phyloP scores from a whole-genome alignment of 2,888 invertebrate genomes.

The Drosophila helvetica region DNA sequence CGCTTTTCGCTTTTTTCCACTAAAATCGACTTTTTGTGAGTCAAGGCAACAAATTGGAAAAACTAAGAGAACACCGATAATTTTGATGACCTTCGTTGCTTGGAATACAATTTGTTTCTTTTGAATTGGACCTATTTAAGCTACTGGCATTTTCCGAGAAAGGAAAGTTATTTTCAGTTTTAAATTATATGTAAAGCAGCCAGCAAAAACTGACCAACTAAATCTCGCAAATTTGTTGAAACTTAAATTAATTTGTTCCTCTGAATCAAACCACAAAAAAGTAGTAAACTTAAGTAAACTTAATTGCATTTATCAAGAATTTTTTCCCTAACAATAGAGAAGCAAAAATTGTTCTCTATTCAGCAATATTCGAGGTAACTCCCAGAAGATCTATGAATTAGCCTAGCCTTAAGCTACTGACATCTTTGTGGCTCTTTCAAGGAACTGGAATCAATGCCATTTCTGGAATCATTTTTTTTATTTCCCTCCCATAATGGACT shows the following conservation, averaged over 20 bases:
- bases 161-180: neutral
- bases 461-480: slow-evolving; percentile 16
- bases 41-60: neutral
- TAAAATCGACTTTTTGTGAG: slow-evolving; percentile 34
- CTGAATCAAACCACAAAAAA: too few species aligned
- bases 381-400: neutral
- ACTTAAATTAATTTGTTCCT: too few species aligned
- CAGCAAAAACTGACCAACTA: neutral
- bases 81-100: slow-evolving; percentile 24
- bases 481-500: slow-evolving; percentile 10
- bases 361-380: slow-evolving; percentile 1
- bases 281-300: too few species aligned
- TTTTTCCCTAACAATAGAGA: slow-evolving; percentile 5
- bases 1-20: slow-evolving; percentile 36
- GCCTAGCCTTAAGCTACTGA: neutral
- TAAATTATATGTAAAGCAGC: too few species aligned
- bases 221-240: neutral
- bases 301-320: neutral
- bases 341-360: neutral
- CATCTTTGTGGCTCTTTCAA: neutral
- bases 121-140: slow-evolving; percentile 8
- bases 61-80: slow-evolving; percentile 2
- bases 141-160: slow-evolving; percentile 26
- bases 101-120: neutral
- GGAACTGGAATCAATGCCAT: neutral